Evolutionary conservation across 2,888 invertebrate species (phyloP).

Genomic region (Apamea sordens): DNA sequence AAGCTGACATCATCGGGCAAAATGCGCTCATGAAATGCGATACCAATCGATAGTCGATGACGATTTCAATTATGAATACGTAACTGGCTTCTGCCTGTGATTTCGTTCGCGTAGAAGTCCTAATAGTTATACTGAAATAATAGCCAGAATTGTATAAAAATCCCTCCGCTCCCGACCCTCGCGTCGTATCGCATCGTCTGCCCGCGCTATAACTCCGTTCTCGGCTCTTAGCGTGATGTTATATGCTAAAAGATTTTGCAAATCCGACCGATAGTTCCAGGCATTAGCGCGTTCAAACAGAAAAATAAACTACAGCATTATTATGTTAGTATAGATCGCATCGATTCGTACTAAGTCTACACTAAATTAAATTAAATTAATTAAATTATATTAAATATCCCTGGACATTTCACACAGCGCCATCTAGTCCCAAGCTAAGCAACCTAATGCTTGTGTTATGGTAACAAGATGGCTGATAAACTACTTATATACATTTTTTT

Average conservation of each 20-base stretch:
- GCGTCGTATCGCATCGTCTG: not conserved
- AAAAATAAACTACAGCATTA: not conserved
- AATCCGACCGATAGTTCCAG: not conserved
- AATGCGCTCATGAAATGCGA: constrained; percentile 21
- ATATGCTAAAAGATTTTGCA: not conserved
- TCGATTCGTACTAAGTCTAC: not conserved
- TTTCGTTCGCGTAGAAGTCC: not conserved
- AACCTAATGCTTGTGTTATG: no score
- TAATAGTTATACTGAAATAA: not conserved
- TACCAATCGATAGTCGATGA: constrained; percentile 10
- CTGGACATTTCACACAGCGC: no score
- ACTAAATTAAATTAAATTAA: no score
- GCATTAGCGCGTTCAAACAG: not conserved
- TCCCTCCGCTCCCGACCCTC: not conserved
- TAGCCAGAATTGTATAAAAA: not conserved
- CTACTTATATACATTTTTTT: no score
- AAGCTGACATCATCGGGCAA: constrained; percentile 8
- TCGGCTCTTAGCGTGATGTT: not conserved
- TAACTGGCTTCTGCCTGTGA: not conserved
- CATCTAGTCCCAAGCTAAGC: no score
- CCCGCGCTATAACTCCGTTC: not conserved
- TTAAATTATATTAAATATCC: no score
- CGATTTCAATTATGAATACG: constrained; percentile 9
- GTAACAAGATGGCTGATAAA: no score
- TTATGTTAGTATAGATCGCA: not conserved